Evolutionary conservation across 2,113 vertebrate genomes (phyloP).

Genomic region (Proterorhinus semilunaris): DNA sequence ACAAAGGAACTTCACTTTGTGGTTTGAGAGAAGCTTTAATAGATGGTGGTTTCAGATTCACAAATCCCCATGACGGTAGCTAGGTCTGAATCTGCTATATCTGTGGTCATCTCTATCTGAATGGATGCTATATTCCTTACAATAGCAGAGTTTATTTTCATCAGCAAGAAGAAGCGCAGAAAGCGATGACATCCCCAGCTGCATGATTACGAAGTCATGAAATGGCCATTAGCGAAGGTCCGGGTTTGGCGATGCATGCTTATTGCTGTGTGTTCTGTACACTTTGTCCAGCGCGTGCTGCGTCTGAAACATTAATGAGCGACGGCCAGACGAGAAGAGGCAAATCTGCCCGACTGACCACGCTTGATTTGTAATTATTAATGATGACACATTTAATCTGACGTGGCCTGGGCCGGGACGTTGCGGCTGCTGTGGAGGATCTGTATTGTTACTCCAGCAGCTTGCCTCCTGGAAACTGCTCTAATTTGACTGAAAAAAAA

Average conservation of each 20-base stretch:
- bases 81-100: neutral
- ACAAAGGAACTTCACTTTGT: too few species aligned
- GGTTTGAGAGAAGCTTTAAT: too few species aligned
- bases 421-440: constrained; percentile 7
- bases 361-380: constrained; percentile 60
- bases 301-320: constrained; percentile 61
- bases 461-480: constrained; percentile 10
- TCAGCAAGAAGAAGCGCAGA: constrained; percentile 12
- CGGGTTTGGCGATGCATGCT: constrained; percentile 24
- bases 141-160: constrained; percentile 19
- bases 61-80: too few species aligned
- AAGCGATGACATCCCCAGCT: constrained; percentile 11
- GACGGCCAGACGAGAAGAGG: constrained; percentile 25
- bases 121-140: too few species aligned
- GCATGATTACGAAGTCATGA: constrained; percentile 28
- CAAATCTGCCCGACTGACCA: constrained; percentile 34
- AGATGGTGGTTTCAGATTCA: too few species aligned
- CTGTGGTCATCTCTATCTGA: neutral
- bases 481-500: constrained; percentile 14
- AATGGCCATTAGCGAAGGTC: constrained; percentile 27
- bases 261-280: constrained; percentile 32
- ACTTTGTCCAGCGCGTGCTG: constrained; percentile 26
- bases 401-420: constrained; percentile 31
- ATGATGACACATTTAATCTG: constrained; percentile 55
- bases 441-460: constrained; percentile 3